These are phyloP conservation scores for Clamator glandarius DNA, from an alignment of 2,797 vertebrate genomes.

Conservation along the genomic window DNA sequence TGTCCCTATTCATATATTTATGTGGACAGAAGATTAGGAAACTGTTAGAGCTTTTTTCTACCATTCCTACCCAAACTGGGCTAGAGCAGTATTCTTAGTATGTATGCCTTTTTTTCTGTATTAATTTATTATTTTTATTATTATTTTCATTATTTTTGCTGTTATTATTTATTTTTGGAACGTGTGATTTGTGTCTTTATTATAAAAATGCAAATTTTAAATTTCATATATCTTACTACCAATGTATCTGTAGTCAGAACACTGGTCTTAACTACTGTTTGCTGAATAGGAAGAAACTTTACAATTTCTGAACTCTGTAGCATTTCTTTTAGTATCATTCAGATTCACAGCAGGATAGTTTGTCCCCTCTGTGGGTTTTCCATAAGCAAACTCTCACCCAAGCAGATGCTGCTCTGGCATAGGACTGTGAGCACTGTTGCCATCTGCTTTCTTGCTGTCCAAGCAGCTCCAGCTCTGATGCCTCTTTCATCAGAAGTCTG, in stretches of 20 bases:
- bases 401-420: slow-evolving; percentile 8
- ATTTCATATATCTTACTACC: not conserved
- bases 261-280: not conserved
- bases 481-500: slow-evolving; percentile 2
- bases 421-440: not conserved
- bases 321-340: not conserved
- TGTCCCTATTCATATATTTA: accelerated
- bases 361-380: not conserved
- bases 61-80: not conserved
- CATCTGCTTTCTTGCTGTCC: slow-evolving; percentile 30
- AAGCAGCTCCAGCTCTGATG: not conserved
- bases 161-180: not conserved
- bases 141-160: too few species aligned
- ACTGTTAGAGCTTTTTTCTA: accelerated
- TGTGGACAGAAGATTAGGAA: not conserved
- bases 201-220: too few species aligned
- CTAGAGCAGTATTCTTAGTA: not conserved
- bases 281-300: not conserved
- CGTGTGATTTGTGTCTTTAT: not conserved
- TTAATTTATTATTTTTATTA: too few species aligned
- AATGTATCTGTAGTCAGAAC: not conserved
- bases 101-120: accelerated
- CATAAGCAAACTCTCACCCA: slow-evolving; percentile 9
- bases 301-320: not conserved
- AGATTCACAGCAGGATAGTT: not conserved